Base-by-base conservation (phyloP, 2,113 vertebrate species). In the Thalassarche chlororhynchos region DNA sequence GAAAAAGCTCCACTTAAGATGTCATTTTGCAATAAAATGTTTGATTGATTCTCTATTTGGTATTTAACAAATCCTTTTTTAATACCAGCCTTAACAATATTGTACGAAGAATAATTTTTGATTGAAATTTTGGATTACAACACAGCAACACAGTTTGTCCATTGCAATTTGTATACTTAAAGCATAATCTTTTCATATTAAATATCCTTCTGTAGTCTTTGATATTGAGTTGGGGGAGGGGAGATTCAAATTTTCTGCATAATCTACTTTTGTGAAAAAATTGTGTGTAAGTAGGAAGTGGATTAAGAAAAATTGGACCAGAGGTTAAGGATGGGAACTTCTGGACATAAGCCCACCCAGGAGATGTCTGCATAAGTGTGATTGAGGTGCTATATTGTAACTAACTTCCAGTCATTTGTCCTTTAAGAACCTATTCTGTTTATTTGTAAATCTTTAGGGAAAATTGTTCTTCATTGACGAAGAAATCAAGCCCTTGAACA, bases 111-210 rank as follows among this genome's bases (percentile, higher is more conserved):
- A 90, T 74, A 32, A 77, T 36, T 36, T 90, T 81, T 83, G 77
- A 97, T 96, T 97, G 52, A 97, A 97, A 90, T 82, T 91, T 93
- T 94, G 49, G 87, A 93, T 96, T 95, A 88, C n/a, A 91, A 65
- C 21, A n/a, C 2, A 77, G 55, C 42, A 88, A 71, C 8, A 49
- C 5, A 82, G 47, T 86, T 96, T 94, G 20, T 79, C 86, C 42
- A 42, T 58, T 93, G 46, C 49, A 36, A 88, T 95, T 77, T 83
- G 5, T 66, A 69, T 84, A 61, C 49, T 84, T 96, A 76, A 72
- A 66, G 29, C 29, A 88, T 96, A 94, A 95, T 93, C 64, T 96
- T 83, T 88, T 64, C 36, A 66, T 89, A 95, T 74, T 60, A 95
- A 91, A 87, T 17, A 4, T 78, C 83, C 70, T 79, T 81, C 70